Conservation (phyloP, 1,140 invertebrate species). For the Halyomorpha halys region DNA sequence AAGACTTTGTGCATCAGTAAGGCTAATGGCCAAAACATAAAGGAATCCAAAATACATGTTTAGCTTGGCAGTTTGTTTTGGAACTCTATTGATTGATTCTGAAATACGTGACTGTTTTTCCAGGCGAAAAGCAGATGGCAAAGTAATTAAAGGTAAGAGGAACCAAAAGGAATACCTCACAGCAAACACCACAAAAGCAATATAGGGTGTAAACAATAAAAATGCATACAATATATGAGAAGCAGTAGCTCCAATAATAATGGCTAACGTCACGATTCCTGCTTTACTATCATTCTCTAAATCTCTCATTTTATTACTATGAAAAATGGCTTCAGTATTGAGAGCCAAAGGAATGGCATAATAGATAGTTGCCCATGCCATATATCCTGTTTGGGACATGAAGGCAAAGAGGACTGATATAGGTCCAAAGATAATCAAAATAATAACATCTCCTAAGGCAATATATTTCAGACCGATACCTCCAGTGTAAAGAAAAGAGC, state of each 20-base stretch:
- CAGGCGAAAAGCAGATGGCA: conserved; percentile 77
- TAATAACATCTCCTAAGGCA: conserved; percentile 51
- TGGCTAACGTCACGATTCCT: conserved; percentile 66
- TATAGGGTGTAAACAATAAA: conserved; percentile 83
- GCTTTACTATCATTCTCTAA: conserved; percentile 38
- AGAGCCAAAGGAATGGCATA: conserved; percentile 88
- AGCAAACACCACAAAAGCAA: conserved; percentile 72
- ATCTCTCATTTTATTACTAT: conserved; percentile 89
- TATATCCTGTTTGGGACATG: conserved; percentile 76
- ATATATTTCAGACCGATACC: conserved; percentile 52
- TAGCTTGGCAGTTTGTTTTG: conserved; percentile 75
- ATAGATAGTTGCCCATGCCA: conserved; percentile 76
- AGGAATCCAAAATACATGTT: conserved; percentile 86
- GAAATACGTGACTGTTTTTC: conserved; percentile 77
- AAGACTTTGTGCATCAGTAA: conserved; percentile 33
- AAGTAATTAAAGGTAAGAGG: conserved; percentile 73
- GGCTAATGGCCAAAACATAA: conserved; percentile 64
- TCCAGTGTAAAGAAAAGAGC: conserved; percentile 75
- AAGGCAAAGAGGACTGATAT: conserved; percentile 90
- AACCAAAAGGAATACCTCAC: conserved; percentile 79
- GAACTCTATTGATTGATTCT: conserved; percentile 66
- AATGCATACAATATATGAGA: conserved; percentile 86
- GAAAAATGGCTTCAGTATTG: conserved; percentile 89
- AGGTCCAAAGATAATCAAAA: conserved; percentile 87
- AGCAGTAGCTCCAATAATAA: conserved; percentile 79